Conservation (phyloP, 2,797 vertebrate genomes). For the Eptatretus atami region DNA sequence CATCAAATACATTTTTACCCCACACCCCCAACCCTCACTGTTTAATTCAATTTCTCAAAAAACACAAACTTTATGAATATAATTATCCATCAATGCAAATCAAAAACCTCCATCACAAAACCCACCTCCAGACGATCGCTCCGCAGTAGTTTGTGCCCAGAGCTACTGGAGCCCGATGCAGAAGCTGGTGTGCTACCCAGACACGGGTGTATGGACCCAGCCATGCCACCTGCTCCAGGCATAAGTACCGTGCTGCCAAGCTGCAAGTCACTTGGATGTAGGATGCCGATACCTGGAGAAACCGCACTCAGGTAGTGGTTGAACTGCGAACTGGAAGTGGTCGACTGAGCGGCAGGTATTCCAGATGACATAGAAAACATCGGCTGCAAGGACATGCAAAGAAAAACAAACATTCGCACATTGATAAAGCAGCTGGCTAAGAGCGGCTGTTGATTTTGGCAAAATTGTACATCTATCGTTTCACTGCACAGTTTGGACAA, state of each 20-base stretch:
- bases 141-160: background rate
- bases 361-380: conserved; percentile 1
- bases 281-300: conserved; percentile 1
- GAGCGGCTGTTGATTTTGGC: no score
- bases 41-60: no score
- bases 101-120: no score
- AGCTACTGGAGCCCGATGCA: background rate
- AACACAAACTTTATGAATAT: no score
- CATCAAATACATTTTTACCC: no score
- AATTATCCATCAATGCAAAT: no score
- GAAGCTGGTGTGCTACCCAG: background rate
- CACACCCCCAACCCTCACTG: no score
- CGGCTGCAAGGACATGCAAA: background rate
- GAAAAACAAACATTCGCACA: background rate
- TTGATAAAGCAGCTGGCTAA: no score
- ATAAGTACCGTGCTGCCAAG: conserved; percentile 1
- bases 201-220: background rate
- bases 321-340: background rate
- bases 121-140: background rate
- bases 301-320: conserved; percentile 1
- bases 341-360: background rate
- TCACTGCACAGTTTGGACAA: no score
- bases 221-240: background rate
- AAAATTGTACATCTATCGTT: no score
- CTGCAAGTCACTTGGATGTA: background rate